A percentile compares a stretch with the other conserved stretches of the same genome.
Conservation (phyloP, 2,113 vertebrate species). For the Hippopotamus amphibius region DNA sequence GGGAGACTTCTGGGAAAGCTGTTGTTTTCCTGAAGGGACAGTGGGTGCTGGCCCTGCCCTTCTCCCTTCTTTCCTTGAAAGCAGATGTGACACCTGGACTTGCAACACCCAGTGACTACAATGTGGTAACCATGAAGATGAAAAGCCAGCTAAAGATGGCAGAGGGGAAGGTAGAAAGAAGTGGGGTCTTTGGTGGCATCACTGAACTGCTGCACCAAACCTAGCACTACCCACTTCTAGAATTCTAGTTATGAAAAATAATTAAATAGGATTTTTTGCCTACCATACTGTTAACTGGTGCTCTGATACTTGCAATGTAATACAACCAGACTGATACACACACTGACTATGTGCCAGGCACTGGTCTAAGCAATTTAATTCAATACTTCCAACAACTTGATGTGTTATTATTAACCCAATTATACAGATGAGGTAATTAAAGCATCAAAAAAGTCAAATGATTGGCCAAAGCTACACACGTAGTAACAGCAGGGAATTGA, state of each 20-base stretch:
- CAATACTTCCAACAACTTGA: not conserved
- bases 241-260: not conserved
- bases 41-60: not conserved
- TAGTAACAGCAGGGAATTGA: not conserved
- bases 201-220: not conserved
- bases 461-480: not conserved
- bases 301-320: not conserved
- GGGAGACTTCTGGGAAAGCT: not conserved
- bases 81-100: not conserved
- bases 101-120: not conserved
- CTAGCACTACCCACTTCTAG: not conserved
- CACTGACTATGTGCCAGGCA: not conserved
- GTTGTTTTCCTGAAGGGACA: not conserved
- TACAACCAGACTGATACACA: not conserved
- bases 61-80: not conserved
- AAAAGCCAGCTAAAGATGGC: not conserved
- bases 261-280: not conserved
- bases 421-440: constrained; percentile 44
- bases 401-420: not conserved
- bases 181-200: not conserved
- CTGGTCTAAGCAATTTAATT: constrained; percentile 19
- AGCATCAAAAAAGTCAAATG: not conserved
- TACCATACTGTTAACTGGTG: not conserved
- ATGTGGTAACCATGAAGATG: not conserved
- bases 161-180: not conserved